Percentiles rank a stretch among this genome's conserved stretches.
Evolutionary conservation across 1,140 invertebrate genomes (phyloP).

Genomic region (Melanaphis sacchari): DNA sequence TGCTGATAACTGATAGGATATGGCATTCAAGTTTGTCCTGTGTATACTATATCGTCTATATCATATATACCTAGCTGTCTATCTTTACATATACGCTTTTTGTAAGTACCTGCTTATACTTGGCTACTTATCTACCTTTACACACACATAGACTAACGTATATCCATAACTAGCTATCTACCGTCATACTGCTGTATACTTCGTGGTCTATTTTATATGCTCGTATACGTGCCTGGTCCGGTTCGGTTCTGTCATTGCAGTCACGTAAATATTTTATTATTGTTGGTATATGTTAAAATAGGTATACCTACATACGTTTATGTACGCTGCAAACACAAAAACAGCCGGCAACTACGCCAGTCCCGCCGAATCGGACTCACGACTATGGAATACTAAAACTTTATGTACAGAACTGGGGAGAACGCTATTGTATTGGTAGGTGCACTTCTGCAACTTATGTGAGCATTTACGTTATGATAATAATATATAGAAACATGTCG

Average conservation of each 20-base stretch:
- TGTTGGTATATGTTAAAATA: background rate
- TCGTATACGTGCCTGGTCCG: background rate
- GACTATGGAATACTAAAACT: conserved; percentile 21
- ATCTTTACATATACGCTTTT: background rate
- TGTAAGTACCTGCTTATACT: background rate
- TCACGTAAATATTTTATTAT: conserved; percentile 7
- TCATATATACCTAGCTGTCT: background rate
- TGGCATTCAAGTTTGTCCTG: background rate
- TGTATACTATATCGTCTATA: background rate
- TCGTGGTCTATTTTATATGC: background rate
- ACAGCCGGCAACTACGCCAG: conserved; percentile 10
- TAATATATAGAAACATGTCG: background rate
- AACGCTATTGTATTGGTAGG: background rate
- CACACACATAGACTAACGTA: background rate
- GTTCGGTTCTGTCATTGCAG: background rate
- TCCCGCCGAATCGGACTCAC: conserved; percentile 20
- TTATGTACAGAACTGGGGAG: background rate
- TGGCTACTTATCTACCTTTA: background rate
- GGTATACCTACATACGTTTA: background rate
- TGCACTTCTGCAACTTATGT: background rate
- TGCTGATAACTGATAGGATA: conserved; percentile 6
- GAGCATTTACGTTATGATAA: background rate
- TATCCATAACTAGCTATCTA: background rate
- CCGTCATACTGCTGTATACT: background rate
- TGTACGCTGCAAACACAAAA: background rate